phyloP scores from a whole-genome alignment of 1,140 invertebrate species.

The Andricus grossulariae region DNA sequence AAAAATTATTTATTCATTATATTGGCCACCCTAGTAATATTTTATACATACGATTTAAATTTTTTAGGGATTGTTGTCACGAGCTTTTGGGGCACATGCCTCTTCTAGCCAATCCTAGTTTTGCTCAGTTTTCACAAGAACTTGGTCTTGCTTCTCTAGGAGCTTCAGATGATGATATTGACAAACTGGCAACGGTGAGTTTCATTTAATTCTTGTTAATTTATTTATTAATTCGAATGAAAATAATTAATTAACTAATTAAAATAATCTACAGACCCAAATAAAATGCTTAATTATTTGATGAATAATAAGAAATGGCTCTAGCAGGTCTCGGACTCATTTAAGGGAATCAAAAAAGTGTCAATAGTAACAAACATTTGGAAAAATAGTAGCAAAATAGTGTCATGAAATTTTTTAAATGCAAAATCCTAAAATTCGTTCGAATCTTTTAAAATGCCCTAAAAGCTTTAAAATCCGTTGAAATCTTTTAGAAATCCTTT shows the following conservation, averaged over 20 bases:
- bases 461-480: too few species aligned
- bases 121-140: constrained; percentile 99
- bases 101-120: constrained; percentile 95
- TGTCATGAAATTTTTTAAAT: too few species aligned
- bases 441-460: too few species aligned
- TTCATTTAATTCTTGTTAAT: background rate
- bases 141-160: constrained; percentile 97
- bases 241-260: background rate
- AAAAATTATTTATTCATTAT: too few species aligned
- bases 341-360: too few species aligned
- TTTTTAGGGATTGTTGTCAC: constrained; percentile 94
- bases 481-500: too few species aligned
- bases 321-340: too few species aligned
- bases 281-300: background rate
- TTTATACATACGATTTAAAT: constrained; percentile 36
- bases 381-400: too few species aligned
- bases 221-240: background rate
- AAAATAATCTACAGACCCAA: background rate
- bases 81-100: constrained; percentile 99
- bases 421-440: too few species aligned
- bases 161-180: constrained; percentile 97
- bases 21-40: background rate
- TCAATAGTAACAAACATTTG: too few species aligned
- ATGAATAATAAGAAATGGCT: too few species aligned
- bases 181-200: constrained; percentile 95